Evolutionary conservation across 1,140 invertebrate species (phyloP), one percentile per base, ranked within the genome.

Genomic region (Drosophila carrolli): DNA sequence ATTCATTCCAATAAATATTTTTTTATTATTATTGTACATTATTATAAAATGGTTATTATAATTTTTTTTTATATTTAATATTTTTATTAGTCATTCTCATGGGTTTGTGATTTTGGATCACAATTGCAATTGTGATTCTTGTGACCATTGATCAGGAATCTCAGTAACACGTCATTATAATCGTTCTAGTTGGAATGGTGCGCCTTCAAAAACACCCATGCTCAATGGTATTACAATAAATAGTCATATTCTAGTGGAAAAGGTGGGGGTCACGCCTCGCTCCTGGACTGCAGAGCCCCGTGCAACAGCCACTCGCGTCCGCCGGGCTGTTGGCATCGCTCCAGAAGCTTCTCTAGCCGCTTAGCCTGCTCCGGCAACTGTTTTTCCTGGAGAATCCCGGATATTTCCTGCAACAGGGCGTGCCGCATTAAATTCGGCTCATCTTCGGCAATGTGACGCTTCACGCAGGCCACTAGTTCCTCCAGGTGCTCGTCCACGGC

Each of bases 401-500:
- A 6, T 0, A 91, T 85, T 67, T 91, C 73, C 0, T 56, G 14
- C 6, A 53, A 57, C n/a, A 91, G 37, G 0, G 78, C 85, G 2
- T 66, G 59, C 13, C 76, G 63, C 29, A 91, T 54, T 8, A 88
- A 38, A 86, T 43, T 66, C 73, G 91, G 76, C 88, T 94, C 38
- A 96, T 94, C 75, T 93, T 94, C 57, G 86, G 91, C 55, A 32
- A 91, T 88, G n/a, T 51, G 47, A 0, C 48, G 53, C 29, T 65
- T 51, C 0, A 91, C 77, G 32, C 66, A 78, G 1, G 53, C 53
- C 92, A 98, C 97, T 23, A 98, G 91, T 48, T 94, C 92, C 91
- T 95, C 96, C 4, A 98, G 93, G 93, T 98, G 97, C 9, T 95
- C 94, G 86, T 97, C 96, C 10, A 94, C 62, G 0, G 95, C 93